Evolutionary conservation across 2,797 vertebrate genomes (phyloP), one percentile per base, ranked within the genome.

Genomic region (Hapalemur alaotrensis): DNA sequence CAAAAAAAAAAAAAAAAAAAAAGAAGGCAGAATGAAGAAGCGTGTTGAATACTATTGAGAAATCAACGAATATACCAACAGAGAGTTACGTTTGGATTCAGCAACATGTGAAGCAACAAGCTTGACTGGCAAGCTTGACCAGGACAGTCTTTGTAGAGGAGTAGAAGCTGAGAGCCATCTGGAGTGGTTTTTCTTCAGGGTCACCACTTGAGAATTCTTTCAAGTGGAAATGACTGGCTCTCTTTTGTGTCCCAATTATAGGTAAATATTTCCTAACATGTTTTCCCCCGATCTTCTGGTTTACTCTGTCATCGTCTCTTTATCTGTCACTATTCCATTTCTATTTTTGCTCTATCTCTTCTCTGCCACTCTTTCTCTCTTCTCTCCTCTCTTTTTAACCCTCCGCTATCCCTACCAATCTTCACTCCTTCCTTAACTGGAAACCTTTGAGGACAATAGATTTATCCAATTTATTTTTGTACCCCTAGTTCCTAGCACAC

Each of bases 251-350:
- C 30, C 5, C 12, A 41, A 10, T 8, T 41, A 2, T 32, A 43
- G 3, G 4, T 38, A 57, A 48, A 48, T 32, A 23, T 57, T 76
- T 85, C 22, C 32, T 73, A 57, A 65, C 69, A 7, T 25, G 15
- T 41, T 15, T 35, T 17, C 8, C 28, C 25, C 28, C 15, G 0
- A 3, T 70, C 13, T 63, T 65, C 20, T 46, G 23, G 15, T 57
- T 85, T 76, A 4, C 43, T 87, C 17, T 17, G 0, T 67, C 48
- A 9, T 20, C 30, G n/a, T 89, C 28, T 38, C 35, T 72, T 6
- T 28, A 7, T 61, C 32, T 61, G 2, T 52, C 4, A 69, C 7
- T 48, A 0, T 48, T 41, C 9, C 15, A 3, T 4, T n/a, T n/a
- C 3, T 63, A 30, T 30, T 38, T 61, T 61, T 7, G 13, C 1